Base-by-base conservation (phyloP, 2,113 vertebrate species). In the Lutjanus erythropterus region DNA sequence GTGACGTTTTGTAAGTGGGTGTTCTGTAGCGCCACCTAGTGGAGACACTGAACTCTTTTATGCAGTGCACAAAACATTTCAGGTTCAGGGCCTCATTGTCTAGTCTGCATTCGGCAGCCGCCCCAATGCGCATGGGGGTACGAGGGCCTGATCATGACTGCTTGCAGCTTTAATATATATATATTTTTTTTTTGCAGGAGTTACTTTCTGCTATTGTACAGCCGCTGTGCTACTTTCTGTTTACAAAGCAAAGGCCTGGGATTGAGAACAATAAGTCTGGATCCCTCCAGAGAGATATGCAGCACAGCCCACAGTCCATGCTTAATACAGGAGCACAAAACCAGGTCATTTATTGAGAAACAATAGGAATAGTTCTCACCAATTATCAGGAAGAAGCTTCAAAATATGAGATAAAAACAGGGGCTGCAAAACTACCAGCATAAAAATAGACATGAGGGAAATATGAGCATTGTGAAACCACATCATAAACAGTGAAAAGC, bases 271-370 rank as follows among this genome's bases (percentile, higher is more conserved):
- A 78, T 83, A 61, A 79, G 60, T 42, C 56, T 64, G 55, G 31
- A 85, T 75, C n/a, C 59, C 49, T 50, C 74, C 41, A 58, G 76
- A 91, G 64, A 68, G 16, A 79, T 29, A 27, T 60, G 61, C 58
- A 27, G 23, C 21, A 37, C 41, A 52, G 66, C 42, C 41, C 61
- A 72, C 47, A 67, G 68, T 25, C 23, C 10, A 15, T 42, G 42
- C 23, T 74, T 80, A 69, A 87, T 84, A 80, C 72, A 65, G 83
- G 46, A 39, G 79, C 82, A 67, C 70, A 83, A 80, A 78, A 65
- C 69, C 59, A 74, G 70, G 77, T 64, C 58, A 86, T 85, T 83
- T 67, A 75, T 25, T 68, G 23, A 58, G 55, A 71, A 71, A 84
- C 85, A 80, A 81, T 27, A 37, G 42, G 12, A 71, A 42, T 60